Base-by-base conservation (phyloP, 2,888 invertebrate species). In the Drosophila flavopinicola region DNA sequence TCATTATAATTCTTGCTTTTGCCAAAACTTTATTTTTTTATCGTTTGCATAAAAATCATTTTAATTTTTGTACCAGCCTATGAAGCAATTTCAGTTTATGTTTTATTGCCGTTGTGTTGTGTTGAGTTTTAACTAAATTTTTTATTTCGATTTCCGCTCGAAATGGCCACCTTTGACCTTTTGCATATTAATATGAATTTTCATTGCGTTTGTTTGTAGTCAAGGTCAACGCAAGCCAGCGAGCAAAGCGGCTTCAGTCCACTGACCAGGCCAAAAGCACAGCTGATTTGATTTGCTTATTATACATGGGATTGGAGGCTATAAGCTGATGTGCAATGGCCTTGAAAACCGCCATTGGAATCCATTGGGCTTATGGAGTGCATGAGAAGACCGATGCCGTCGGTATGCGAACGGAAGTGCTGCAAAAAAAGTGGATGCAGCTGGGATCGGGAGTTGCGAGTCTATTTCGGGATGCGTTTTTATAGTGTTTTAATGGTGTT, bases 121-220 rank as follows among this genome's bases (percentile, higher is more conserved):
- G 11, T 59, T 38, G 30, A 13, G 25, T 47, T 25, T 53, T 52
- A 35, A 29, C 52, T 48, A 7, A 20, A 13, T 33, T 48, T 44
- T 48, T 48, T n/a, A n/a, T 48, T 39, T 77, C 45, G 52, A 59
- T 73, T 74, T 78, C 58, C 59, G 57, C 59, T 70, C 61, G 49
- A 71, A 51, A 47, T 48, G 42, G 25, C 15, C 25, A 73, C 51
- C 78, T 70, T 70, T 82, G 51, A 63, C 65, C 61, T 82, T 82
- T 77, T 53, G 17, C 29, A 17, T 6, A 9, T 0, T 35, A 17
- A 1, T 35, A 17, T 35, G 15, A 17, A 9, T 11, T 17, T 9
- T 29, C 9, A 11, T 24, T 29, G 39, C 5, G 41, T 15, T 2
- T 11, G 10, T 9, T 9, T 25, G 41, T 0, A 13, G 33, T 15